Conservation (phyloP, 2,797 vertebrate species). For the Pitangus sulphuratus region DNA sequence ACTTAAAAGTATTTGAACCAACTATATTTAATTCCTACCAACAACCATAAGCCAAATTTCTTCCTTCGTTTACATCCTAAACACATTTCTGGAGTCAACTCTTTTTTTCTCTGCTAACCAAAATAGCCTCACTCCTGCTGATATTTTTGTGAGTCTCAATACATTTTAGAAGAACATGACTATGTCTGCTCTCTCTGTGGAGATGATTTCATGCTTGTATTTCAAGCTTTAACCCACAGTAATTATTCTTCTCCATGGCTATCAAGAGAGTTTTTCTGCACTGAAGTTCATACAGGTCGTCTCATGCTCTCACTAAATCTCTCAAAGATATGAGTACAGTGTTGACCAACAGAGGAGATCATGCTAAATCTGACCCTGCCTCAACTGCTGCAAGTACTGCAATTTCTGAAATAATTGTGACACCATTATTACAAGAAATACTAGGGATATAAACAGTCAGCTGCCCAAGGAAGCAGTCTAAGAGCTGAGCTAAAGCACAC, state of each 20-base stretch:
- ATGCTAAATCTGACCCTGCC: rapidly evolving
- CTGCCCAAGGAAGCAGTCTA: not conserved
- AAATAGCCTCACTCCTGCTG: not conserved
- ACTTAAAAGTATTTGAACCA: too few species aligned
- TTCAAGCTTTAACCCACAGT: not conserved
- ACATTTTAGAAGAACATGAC: not conserved
- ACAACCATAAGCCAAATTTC: too few species aligned
- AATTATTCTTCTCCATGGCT: not conserved
- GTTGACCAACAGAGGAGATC: not conserved
- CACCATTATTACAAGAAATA: not conserved
- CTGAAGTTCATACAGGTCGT: not conserved
- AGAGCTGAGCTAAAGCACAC: not conserved
- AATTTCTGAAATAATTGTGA: not conserved
- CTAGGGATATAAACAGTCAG: not conserved
- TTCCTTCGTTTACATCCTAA: too few species aligned
- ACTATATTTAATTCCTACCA: too few species aligned
- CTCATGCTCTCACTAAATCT: not conserved
- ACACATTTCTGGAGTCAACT: not conserved
- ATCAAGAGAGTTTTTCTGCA: not conserved
- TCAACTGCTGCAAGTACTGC: not conserved
- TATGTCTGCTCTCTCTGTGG: not conserved
- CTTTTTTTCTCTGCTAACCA: not conserved
- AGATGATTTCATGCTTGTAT: not conserved
- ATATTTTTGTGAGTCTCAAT: not conserved
- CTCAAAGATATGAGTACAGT: not conserved